Evolutionary conservation across 1,140 invertebrate genomes (phyloP).

Genomic region (Telenomus remus): DNA sequence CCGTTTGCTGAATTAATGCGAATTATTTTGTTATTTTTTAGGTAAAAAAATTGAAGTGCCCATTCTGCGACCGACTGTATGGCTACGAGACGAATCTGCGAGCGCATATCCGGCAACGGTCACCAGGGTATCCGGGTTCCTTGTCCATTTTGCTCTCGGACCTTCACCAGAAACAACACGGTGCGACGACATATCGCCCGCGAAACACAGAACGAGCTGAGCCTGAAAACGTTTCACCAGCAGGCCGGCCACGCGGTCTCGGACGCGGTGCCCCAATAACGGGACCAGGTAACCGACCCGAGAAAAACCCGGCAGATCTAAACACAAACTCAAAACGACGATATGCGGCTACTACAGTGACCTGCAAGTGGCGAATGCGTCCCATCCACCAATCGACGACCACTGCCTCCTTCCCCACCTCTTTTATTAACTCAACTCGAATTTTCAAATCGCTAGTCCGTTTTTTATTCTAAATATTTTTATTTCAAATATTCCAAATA

Average conservation of each 20-base stretch:
- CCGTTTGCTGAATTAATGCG: no score
- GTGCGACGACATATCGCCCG: conserved; percentile 90
- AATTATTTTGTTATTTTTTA: conserved; percentile 63
- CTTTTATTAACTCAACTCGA: conserved; percentile 4
- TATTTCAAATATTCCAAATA: no score
- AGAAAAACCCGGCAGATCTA: background rate
- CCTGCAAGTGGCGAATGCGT: conserved; percentile 56
- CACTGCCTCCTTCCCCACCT: conserved; percentile 21
- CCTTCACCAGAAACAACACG: conserved; percentile 94
- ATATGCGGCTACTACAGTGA: conserved; percentile 63
- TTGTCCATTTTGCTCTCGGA: conserved; percentile 89
- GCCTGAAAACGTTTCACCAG: conserved; percentile 81
- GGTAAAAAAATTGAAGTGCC: conserved; percentile 93
- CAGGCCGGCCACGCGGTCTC: conserved; percentile 68
- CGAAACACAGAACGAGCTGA: conserved; percentile 87
- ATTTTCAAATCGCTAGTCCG: conserved; percentile 13
- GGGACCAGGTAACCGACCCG: background rate
- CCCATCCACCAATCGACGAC: conserved; percentile 46
- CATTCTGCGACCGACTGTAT: conserved; percentile 93
- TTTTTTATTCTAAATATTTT: background rate
- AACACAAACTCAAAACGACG: background rate
- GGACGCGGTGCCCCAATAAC: conserved; percentile 70
- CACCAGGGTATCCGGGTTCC: conserved; percentile 92
- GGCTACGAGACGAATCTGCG: conserved; percentile 94
- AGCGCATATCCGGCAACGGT: conserved; percentile 90